Conservation (phyloP, 2,888 invertebrate genomes). For the Phymatocera aterrima region DNA sequence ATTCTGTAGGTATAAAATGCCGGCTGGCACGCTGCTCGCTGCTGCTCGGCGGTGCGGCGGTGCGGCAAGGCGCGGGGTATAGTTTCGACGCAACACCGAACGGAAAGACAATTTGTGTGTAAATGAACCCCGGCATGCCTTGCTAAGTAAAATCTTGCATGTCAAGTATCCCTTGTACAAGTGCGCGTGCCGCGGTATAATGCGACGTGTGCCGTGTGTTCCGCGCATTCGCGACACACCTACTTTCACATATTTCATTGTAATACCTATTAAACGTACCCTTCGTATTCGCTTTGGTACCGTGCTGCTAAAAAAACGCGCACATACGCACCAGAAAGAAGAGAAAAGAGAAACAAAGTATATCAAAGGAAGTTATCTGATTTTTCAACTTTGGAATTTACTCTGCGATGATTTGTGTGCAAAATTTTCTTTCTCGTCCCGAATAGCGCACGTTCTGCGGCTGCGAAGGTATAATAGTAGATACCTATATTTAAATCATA, state of each 20-base stretch:
- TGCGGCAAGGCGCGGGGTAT: background rate
- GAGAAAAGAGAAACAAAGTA: background rate
- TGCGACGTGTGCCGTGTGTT: conserved; percentile 31
- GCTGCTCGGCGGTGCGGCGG: background rate
- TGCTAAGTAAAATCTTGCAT: conserved; percentile 68
- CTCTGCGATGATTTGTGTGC: background rate
- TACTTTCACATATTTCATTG: no score
- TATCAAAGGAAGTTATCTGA: background rate
- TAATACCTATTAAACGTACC: no score
- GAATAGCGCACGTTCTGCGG: background rate
- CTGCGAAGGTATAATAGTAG: no score
- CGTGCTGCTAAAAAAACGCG: background rate
- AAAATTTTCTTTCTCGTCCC: background rate
- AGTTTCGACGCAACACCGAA: conserved; percentile 41
- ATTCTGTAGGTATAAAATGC: conserved; percentile 46
- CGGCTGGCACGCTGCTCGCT: conserved; percentile 15
- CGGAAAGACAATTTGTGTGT: conserved; percentile 63
- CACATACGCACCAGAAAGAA: background rate
- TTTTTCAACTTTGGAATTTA: background rate
- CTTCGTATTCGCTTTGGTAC: no score
- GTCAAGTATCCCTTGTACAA: conserved; percentile 49
- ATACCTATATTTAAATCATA: no score
- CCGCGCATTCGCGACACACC: conserved; percentile 4
- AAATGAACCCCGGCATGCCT: conserved; percentile 62
- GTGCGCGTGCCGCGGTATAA: conserved; percentile 40